Base-by-base conservation (phyloP, 2,888 invertebrate genomes). In the Noctua janthina region DNA sequence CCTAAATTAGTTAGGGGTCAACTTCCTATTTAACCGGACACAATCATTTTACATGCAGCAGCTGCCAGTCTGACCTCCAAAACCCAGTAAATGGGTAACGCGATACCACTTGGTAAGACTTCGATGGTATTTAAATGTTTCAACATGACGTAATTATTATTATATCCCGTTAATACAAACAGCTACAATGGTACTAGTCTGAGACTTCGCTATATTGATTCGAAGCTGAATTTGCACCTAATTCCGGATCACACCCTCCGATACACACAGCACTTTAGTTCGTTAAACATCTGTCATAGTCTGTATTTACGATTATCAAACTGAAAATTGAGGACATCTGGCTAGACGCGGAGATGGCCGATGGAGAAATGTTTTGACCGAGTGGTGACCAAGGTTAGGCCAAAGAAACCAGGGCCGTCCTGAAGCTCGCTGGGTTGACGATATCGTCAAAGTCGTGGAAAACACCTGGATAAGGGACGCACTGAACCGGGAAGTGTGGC, bases 201-300 rank as follows among this genome's bases (percentile, higher is more conserved):
- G 13, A 43, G 20, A 64, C 54, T 77, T 10, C 66, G 13, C 67
- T 59, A 49, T 67, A 84, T 84, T 86, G 86, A 84, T 74, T 74
- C 54, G 20, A 74, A 74, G 46, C 70, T 71, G 70, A 76, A 81
- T 81, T 71, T 73, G 46, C 74, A 68, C 73, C 73, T 56, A 76
- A 76, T 85, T 64, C 56, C 35, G 51, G 46, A 15, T 72, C 62
- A 49, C 43, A 66, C 35, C n/a, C 62, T n/a, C 17, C 7, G 17
- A 59, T 66, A 81, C 86, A 81, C 67, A 86, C 82, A 13, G 66
- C 13, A 23, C 1, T 76, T 67, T 56, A 85, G 74, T 81, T 84
- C 17, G 70, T 49, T 68, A 51, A 76, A 56, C 76, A 79, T 62
- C 17, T 4, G 54, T 11, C n/a, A 20, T 20, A 49, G 10, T 0